Base-by-base conservation (phyloP, 92 coral and sea anemone genomes). In the Epizoanthus illoricatus region DNA sequence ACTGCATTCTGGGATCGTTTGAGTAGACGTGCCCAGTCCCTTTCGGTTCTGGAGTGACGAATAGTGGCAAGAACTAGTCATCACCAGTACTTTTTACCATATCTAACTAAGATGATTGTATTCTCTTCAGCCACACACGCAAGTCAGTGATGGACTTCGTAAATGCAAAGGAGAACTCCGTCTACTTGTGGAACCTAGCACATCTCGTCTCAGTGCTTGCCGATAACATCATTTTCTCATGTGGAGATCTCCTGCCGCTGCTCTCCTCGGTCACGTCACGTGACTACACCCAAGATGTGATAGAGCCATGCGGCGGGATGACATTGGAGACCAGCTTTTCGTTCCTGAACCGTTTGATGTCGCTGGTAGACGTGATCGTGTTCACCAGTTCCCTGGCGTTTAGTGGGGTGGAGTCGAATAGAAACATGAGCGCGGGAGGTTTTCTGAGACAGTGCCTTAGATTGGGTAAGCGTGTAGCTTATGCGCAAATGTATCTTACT, bases 221-320 rank as follows among this genome's bases (percentile, higher is more conserved):
- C 28, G 99, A 97, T 75, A 97, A 92, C 87, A 93, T 97, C 81
- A 94, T 97, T 86, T 94, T 94, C 87, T 96, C 97, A 42, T 97
- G 99, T 57, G 99, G 99, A 71, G 99, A 97, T 74, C 90, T 97
- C 65, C 93, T 97, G 47, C 99, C 99, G 12, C 88, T 97, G 59
- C 87, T 97, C 62, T 97, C 99, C 56, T 93, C 98, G 39, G 99
- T 94, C 45, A 97, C 99, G 23, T 97, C 99, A 81, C 99, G 98
- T 86, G 99, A 97, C 84, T 97, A 90, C 81, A 83, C 96, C 73
- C 99, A 97, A 87, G 99, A 97, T 86, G 99, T 97, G 88, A 97
- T 97, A 84, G 97, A 97, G 73, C 99, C 99, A 16, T 97, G 99
- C 73, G 99, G 99, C 18, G 99, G 99, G 40, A 97, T 97, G 99